Conservation (phyloP, 2,113 vertebrate genomes). For the Craseonycteris thonglongyai region DNA sequence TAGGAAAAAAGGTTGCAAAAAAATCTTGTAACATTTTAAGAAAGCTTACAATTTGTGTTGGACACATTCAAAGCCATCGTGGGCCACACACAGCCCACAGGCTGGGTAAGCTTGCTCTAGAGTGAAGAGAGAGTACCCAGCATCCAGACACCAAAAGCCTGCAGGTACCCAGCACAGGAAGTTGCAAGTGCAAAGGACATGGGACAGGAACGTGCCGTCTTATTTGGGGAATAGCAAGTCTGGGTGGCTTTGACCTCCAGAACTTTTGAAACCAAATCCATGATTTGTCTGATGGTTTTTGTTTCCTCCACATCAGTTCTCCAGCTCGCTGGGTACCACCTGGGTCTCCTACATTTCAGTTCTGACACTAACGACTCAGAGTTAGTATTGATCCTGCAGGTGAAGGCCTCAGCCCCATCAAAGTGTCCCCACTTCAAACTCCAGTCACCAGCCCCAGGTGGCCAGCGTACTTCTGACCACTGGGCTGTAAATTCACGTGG, state of each 20-base stretch:
- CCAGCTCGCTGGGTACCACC: neutral
- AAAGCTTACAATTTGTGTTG: too few species aligned
- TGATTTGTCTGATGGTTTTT: too few species aligned
- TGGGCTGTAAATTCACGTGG: neutral
- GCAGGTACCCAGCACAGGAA: neutral
- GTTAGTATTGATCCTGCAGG: neutral
- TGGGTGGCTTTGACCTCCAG: neutral
- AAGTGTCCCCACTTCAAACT: neutral
- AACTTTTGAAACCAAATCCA: neutral
- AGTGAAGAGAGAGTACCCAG: neutral
- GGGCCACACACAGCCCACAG: too few species aligned
- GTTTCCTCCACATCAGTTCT: neutral
- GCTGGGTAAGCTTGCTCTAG: too few species aligned
- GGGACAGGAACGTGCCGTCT: neutral
- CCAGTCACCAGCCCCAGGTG: neutral
- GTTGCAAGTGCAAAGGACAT: neutral
- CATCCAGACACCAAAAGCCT: neutral
- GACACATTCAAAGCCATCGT: too few species aligned
- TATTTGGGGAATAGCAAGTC: neutral
- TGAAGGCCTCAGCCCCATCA: neutral
- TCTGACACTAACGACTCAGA: neutral
- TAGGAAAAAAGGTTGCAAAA: too few species aligned
- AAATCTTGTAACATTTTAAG: too few species aligned
- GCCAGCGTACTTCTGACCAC: neutral
- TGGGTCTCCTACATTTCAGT: neutral